Conservation (phyloP, 2,113 vertebrate species). For the Gobio gobio region DNA sequence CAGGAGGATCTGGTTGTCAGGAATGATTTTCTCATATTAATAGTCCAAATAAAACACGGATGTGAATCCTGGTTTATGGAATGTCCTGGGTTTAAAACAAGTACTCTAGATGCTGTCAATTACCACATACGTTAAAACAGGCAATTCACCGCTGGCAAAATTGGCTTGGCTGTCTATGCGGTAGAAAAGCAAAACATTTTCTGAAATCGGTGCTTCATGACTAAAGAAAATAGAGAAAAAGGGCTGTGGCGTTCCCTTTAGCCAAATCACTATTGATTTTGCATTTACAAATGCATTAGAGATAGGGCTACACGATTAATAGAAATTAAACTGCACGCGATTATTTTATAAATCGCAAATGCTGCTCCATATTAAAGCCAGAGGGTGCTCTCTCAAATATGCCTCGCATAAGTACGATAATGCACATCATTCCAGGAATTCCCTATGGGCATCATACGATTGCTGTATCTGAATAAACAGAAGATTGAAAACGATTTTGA, state of each 20-base stretch:
- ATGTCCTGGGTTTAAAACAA: conserved; percentile 6
- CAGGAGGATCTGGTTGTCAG: conserved; percentile 1
- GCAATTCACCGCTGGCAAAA: background rate
- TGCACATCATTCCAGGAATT: too few species aligned
- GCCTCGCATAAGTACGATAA: too few species aligned
- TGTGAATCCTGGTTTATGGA: background rate
- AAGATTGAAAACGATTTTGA: too few species aligned
- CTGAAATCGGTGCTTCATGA: background rate
- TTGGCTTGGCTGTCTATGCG: background rate
- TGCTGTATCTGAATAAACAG: too few species aligned
- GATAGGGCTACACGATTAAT: too few species aligned
- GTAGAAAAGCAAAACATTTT: background rate
- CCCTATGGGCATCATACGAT: too few species aligned
- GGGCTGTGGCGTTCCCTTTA: background rate
- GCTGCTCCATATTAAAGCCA: too few species aligned
- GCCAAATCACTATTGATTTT: background rate
- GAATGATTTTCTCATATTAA: background rate
- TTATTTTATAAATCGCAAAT: too few species aligned
- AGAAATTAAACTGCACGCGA: too few species aligned
- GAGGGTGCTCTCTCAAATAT: too few species aligned
- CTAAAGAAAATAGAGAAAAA: background rate
- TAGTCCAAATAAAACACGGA: background rate
- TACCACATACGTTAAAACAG: background rate
- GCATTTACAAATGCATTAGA: background rate
- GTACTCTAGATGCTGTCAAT: background rate